Evolutionary conservation across 2,888 invertebrate species (phyloP).

Genomic region (Isoperla grammatica): DNA sequence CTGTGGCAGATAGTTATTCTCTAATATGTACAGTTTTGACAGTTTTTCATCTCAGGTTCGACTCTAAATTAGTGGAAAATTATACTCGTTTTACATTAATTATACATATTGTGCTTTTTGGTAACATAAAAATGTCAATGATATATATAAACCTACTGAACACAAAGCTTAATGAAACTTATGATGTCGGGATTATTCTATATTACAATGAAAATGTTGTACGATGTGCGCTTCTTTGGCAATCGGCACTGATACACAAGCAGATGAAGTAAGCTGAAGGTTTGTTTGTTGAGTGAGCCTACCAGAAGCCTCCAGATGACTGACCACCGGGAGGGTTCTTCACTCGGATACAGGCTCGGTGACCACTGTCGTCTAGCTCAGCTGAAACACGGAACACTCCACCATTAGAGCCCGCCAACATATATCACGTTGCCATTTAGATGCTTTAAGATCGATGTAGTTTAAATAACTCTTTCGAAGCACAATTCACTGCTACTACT

Average conservation of each 20-base stretch:
- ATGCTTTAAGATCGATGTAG: too few relatives aligned
- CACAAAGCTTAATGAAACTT: not conserved
- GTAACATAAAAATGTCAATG: conserved; percentile 7
- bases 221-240: conserved; percentile 16
- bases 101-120: conserved; percentile 4
- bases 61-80: too few relatives aligned
- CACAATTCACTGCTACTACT: too few relatives aligned
- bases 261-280: conserved; percentile 5
- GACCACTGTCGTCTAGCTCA: conserved; percentile 45
- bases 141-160: not conserved
- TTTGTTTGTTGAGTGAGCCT: conserved; percentile 40
- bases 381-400: conserved; percentile 36
- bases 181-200: conserved; percentile 2
- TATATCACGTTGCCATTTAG: too few relatives aligned
- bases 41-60: too few relatives aligned
- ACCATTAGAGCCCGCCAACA: too few relatives aligned
- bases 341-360: conserved; percentile 76
- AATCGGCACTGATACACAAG: conserved; percentile 13
- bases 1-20: too few relatives aligned
- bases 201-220: conserved; percentile 2
- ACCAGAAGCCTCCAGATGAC: conserved; percentile 80
- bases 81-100: not conserved
- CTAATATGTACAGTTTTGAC: too few relatives aligned
- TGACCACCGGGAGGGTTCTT: conserved; percentile 87
- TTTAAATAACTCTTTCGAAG: too few relatives aligned